Conservation (phyloP, 2,888 invertebrate genomes). For the Mythimna loreyi region DNA sequence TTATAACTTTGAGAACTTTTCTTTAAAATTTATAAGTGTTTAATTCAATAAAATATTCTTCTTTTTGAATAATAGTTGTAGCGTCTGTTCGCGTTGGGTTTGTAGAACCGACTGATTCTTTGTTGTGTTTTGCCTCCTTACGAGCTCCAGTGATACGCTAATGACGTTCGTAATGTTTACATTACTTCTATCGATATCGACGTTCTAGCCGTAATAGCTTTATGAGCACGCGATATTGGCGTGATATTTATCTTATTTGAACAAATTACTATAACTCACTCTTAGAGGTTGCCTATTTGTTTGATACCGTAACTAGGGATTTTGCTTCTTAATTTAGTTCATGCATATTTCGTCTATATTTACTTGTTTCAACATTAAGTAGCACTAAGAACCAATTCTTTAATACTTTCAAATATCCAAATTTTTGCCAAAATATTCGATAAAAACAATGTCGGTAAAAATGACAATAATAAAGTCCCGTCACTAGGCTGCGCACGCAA, state of each 20-base stretch:
- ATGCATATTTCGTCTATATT: background rate
- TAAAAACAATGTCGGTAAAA: conserved; percentile 63
- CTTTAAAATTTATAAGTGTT: conserved; percentile 46
- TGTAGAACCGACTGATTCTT: conserved; percentile 87
- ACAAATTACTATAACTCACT: background rate
- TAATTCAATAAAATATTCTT: conserved; percentile 66
- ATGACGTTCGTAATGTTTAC: conserved; percentile 84
- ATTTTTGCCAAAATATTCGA: conserved; percentile 1
- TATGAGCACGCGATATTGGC: conserved; percentile 30
- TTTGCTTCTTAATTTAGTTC: background rate
- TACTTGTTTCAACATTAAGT: conserved; percentile 6
- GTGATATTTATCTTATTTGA: conserved; percentile 28
- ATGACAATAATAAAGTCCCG: conserved; percentile 42
- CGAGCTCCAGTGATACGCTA: conserved; percentile 79
- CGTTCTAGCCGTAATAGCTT: conserved; percentile 51
- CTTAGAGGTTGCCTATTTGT: background rate
- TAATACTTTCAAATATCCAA: background rate
- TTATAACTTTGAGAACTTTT: conserved; percentile 36
- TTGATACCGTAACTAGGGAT: background rate
- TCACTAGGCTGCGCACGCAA: conserved; percentile 80
- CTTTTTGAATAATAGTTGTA: conserved; percentile 52
- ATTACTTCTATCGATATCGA: conserved; percentile 83
- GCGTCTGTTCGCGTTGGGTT: conserved; percentile 76
- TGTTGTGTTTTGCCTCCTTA: conserved; percentile 87
- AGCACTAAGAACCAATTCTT: background rate